phyloP scores from a whole-genome alignment of 2,113 vertebrate species.

The Semnornis frantzii region DNA sequence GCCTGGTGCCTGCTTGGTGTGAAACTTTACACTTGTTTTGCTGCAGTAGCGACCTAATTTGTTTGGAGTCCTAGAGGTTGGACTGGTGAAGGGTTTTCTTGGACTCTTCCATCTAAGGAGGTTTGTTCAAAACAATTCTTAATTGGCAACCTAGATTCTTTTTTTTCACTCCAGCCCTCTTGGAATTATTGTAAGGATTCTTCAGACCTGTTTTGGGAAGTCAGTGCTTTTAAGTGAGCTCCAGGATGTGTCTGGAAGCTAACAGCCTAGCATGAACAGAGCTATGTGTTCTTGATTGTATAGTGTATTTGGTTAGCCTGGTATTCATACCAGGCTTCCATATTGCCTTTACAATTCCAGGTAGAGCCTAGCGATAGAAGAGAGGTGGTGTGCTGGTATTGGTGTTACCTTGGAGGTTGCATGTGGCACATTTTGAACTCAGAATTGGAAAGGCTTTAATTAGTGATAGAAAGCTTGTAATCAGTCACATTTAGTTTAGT shows the following conservation, averaged over 20 bases:
- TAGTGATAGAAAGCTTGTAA: constrained; percentile 10
- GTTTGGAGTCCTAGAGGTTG: not conserved
- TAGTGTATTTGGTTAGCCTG: not conserved
- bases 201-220: not conserved
- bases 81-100: not conserved
- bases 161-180: not conserved
- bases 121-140: not conserved
- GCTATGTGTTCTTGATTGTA: not conserved
- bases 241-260: not conserved
- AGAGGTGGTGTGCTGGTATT: not conserved
- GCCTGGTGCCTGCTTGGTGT: not conserved
- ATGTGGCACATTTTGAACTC: not conserved
- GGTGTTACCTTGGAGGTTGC: not conserved
- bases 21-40: not conserved
- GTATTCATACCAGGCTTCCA: not conserved
- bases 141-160: not conserved
- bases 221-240: not conserved
- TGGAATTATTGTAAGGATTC: not conserved
- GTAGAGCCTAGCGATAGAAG: not conserved
- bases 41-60: not conserved
- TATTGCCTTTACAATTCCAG: not conserved
- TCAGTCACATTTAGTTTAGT: constrained; percentile 55
- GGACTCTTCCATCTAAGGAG: not conserved
- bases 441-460: not conserved
- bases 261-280: not conserved